A percentile compares a stretch with the other conserved stretches of the same genome.
Conservation (phyloP, 2,113 vertebrate genomes). For the Chaetodon trifascialis region DNA sequence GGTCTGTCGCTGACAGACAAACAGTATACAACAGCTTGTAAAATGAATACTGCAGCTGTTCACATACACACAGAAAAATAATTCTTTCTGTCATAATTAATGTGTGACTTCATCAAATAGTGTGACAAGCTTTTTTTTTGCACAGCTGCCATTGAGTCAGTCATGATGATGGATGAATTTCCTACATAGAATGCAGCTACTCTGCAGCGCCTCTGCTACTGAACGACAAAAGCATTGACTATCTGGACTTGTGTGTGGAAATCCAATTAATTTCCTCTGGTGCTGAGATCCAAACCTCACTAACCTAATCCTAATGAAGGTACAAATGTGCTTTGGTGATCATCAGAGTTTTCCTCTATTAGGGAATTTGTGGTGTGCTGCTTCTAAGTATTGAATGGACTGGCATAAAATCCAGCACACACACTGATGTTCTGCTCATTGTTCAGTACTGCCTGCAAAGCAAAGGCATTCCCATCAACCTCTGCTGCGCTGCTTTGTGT, state of each 20-base stretch:
- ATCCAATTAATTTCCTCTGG: neutral
- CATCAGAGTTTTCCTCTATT: neutral
- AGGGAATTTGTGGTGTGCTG: neutral
- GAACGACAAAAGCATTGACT: neutral
- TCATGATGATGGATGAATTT: no score
- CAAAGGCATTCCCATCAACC: no score
- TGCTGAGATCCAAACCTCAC: neutral
- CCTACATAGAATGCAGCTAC: neutral
- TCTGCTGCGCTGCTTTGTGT: no score
- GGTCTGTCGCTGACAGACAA: no score
- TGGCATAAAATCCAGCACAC: neutral
- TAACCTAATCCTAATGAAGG: neutral
- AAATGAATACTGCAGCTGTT: no score
- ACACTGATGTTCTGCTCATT: neutral
- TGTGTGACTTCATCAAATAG: no score
- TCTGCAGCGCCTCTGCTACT: neutral
- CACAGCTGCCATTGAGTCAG: no score
- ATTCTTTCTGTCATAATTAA: no score
- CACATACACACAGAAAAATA: no score
- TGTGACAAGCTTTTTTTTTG: no score
- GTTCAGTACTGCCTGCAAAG: neutral
- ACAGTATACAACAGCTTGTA: no score
- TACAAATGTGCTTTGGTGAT: neutral
- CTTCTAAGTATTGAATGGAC: neutral
- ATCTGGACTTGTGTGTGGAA: neutral